Evolutionary conservation across 2,797 vertebrate species (phyloP), one percentile per base, ranked within the genome.

Genomic region (Monodelphis domestica): DNA sequence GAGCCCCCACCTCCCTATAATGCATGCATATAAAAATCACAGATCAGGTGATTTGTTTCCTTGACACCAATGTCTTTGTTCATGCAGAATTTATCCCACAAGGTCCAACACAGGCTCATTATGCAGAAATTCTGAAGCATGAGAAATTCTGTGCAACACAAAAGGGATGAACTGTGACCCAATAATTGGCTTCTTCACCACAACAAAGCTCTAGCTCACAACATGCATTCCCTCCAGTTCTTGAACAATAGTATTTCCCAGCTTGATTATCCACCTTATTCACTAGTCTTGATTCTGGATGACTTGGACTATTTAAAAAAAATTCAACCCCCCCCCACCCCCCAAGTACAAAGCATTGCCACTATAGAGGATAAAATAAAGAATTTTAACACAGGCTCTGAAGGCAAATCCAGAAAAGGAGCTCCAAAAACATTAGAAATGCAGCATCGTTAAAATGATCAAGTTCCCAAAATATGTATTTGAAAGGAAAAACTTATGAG

Each of bases 391-490:
- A 89, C 87, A 33, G 94, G 55, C n/a, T 87, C 53, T 94, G 91
- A 3, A 93, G 33, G 92, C 53, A 54, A 93, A 53, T 78, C 87
- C 45, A 89, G 91, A 91, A 90, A 12, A 94, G 52, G 7, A 95
- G 5, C 52, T 92, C 26, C 50, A 90, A 12, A 30, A 95, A 88
- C 53, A 78, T 90, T 93, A 90, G 28, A 90, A 97, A 94, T 54
- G 50, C 14, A 97, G 51, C 94, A 89, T n/a, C 57, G 94, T 45
- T 26, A 96, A 96, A 30, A 94, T 89, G 4, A 96, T 28, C 55
- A 90, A 92, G 54, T 87, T 95, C 95, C 51, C 52, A 92, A 59
- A 54, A 26, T 87, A 21, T 93, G 45, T 88, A 89, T 33, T 10
- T 92, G 15, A 5, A 96, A 1, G 15, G 55, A 28, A 24, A 95